Percentiles rank a stretch among this genome's conserved stretches.
Conservation (phyloP, 64 coral and sea anemone species). For the Orbicella faveolata region DNA sequence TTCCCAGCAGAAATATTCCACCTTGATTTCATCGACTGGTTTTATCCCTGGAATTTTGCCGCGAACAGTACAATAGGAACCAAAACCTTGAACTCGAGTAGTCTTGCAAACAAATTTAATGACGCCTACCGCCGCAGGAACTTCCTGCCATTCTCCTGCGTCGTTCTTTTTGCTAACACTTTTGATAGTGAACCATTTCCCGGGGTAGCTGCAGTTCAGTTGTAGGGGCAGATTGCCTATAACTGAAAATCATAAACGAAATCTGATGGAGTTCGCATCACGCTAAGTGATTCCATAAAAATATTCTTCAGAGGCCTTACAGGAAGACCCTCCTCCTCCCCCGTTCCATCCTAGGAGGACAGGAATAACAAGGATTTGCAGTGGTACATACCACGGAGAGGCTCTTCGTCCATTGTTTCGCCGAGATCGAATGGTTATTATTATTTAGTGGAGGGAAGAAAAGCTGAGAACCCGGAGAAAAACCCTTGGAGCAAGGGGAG, state of each 20-base stretch:
- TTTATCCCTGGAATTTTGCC: not conserved
- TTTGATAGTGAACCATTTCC: conserved; percentile 5
- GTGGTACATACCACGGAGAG: no score
- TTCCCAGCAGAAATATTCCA: conserved; percentile 28
- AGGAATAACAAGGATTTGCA: no score
- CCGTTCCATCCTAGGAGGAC: no score
- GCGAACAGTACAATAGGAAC: not conserved
- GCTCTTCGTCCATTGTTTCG: no score
- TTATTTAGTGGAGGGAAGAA: no score
- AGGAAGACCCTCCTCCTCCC: no score
- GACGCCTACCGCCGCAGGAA: not conserved
- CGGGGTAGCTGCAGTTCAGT: not conserved
- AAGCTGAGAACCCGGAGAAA: no score
- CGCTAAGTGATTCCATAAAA: no score
- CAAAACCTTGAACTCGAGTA: not conserved
- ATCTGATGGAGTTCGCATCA: not conserved
- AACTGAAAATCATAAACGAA: not conserved
- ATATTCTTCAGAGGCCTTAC: no score
- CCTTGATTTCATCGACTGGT: not conserved
- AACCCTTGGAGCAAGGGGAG: no score
- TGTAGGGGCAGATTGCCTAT: not conserved
- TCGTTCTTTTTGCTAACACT: not conserved
- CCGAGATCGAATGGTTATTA: no score
- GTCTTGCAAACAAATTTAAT: not conserved
- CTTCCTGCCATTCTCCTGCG: not conserved